phyloP scores from a whole-genome alignment of 2,888 invertebrate species.

The Aporophyla lueneburgensis region DNA sequence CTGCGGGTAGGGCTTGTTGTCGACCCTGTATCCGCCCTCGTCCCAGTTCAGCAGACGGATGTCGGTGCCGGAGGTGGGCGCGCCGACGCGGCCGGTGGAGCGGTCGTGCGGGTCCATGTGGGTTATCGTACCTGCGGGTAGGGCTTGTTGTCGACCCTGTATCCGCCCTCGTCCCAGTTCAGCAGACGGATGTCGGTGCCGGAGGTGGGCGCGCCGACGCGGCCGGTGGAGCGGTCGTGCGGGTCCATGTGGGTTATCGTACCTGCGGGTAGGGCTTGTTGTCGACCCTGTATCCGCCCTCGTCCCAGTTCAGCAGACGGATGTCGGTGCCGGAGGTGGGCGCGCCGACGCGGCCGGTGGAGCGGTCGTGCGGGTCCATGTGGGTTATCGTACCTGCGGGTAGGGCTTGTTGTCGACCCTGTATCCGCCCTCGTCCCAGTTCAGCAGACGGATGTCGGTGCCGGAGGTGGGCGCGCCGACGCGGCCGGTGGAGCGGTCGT shows the following conservation, averaged over 20 bases:
- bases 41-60: constrained; percentile 97
- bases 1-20: constrained; percentile 91
- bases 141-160: constrained; percentile 93
- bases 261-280: constrained; percentile 89
- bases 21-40: constrained; percentile 93
- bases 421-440: constrained; percentile 95
- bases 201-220: constrained; percentile 97
- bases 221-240: constrained; percentile 92
- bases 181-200: constrained; percentile 95
- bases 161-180: constrained; percentile 95
- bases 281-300: constrained; percentile 94
- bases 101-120: constrained; percentile 92
- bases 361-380: constrained; percentile 92
- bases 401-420: constrained; percentile 93
- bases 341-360: constrained; percentile 96
- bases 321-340: constrained; percentile 96
- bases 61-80: constrained; percentile 96
- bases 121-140: constrained; percentile 77
- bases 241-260: constrained; percentile 90
- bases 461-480: constrained; percentile 97
- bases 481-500: constrained; percentile 93
- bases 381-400: constrained; percentile 75
- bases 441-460: constrained; percentile 95
- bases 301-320: constrained; percentile 96
- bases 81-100: constrained; percentile 95